Evolutionary conservation across 2,888 invertebrate species (phyloP), one percentile per base, ranked within the genome.

Genomic region (Platycnemis pennipes): DNA sequence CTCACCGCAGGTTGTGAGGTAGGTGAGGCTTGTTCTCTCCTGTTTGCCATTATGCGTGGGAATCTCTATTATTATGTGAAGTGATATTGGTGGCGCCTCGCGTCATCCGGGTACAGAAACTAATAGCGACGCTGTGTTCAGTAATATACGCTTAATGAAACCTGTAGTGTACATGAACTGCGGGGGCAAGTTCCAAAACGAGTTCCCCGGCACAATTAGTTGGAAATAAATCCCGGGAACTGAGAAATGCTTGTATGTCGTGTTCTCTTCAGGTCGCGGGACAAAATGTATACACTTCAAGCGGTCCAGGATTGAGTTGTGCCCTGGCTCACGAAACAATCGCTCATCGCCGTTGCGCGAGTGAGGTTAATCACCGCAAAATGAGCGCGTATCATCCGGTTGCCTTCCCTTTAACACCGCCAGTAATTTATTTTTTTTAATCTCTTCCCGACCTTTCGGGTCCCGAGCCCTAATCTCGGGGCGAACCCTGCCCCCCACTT

Each of bases 391-490:
- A 37, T 77, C 31, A 31, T 11, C 8, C n/a, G 69, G 69, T 13
- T 8, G n/a, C 87, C n/a, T 45, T 46, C 87, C 87, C 44, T 87
- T 45, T 87, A 87, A 87, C 26, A 7, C 45, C 86, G 86, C 19
- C 31, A 26, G 31, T 77, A 77, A 87, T 46, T 26, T 45, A 45
- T 45, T 87, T 87, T 87, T 86, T 45, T 87, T 46, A 87, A 46
- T 87, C 87, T n/a, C 45, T n/a, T n/a, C 87, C 87, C 44, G 26
- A 46, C 19, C 87, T 37, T 87, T 63, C 16, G 46, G 45, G 46
- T 37, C 26, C 44, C 26, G 42, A 45, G 26, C 87, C 37, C 44
- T 87, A 87, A 87, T 87, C 87, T 46, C 87, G 37, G 45, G 26
- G 69, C 37, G 87, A 46, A 45, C 63, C 44, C 13, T 87, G 13